Evolutionary conservation across 2,797 vertebrate species (phyloP).

Genomic region (Nyctalus aviator): DNA sequence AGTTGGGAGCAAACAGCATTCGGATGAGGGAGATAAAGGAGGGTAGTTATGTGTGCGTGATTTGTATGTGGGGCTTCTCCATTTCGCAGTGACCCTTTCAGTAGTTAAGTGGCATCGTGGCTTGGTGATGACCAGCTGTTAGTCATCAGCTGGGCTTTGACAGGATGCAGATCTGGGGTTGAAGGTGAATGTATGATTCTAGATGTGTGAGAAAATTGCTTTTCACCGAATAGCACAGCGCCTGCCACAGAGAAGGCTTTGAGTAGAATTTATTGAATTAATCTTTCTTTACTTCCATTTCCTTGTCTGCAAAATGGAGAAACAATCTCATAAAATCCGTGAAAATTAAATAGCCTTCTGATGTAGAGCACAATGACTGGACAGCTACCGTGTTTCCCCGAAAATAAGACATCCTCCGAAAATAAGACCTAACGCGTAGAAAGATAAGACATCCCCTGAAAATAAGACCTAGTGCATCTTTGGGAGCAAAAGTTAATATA

Average conservation of each 20-base stretch:
- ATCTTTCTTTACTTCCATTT: constrained; percentile 53
- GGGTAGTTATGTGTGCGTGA: neutral
- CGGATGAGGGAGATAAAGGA: neutral
- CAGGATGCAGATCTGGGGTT: neutral
- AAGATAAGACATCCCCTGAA: no score
- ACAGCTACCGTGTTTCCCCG: neutral
- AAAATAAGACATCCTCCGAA: no score
- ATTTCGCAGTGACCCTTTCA: neutral
- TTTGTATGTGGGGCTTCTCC: neutral
- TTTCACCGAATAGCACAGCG: neutral
- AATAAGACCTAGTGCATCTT: no score
- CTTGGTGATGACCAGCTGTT: neutral
- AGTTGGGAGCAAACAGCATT: constrained; percentile 55
- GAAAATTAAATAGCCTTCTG: neutral
- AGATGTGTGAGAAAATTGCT: neutral
- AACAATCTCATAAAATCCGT: neutral
- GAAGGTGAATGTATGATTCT: neutral
- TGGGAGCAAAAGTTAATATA: no score
- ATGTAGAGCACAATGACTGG: neutral
- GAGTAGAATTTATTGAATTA: neutral
- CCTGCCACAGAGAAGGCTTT: neutral
- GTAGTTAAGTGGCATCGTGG: neutral
- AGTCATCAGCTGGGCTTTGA: constrained; percentile 41
- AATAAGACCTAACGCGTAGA: no score
- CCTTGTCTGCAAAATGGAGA: neutral